Conservation (phyloP, 1,140 invertebrate species). For the Caerostris darwini region DNA sequence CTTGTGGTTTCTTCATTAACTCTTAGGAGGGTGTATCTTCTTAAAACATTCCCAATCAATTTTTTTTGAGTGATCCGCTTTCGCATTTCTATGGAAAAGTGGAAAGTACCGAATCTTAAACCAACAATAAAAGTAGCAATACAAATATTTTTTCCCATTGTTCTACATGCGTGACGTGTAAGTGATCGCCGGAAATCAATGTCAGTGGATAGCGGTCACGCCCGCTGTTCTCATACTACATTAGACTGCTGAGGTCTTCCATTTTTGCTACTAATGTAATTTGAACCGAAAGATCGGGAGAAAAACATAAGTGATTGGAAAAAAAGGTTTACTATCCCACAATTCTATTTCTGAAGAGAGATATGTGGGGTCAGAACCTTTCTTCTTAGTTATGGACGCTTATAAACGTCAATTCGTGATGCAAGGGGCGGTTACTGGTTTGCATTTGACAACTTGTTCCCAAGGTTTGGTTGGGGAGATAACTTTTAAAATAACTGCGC, state of each 20-base stretch:
- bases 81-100: background rate
- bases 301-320: slow-evolving; percentile 20
- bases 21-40: background rate
- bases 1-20: too few species aligned
- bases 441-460: slow-evolving; percentile 30
- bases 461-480: slow-evolving; percentile 7
- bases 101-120: slow-evolving; percentile 32
- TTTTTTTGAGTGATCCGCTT: background rate
- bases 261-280: background rate
- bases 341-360: background rate
- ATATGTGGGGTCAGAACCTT: slow-evolving; percentile 43
- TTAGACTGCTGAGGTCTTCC: background rate
- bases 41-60: background rate
- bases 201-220: slow-evolving; percentile 24
- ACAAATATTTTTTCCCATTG: slow-evolving; percentile 34
- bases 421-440: slow-evolving; percentile 28
- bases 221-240: background rate
- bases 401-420: slow-evolving; percentile 36
- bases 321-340: background rate
- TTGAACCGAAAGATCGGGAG: background rate
- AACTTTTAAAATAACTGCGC: background rate
- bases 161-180: background rate
- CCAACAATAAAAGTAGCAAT: background rate
- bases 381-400: slow-evolving; percentile 10
- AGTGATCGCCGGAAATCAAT: slow-evolving; percentile 43